A percentile compares a stretch with the other conserved stretches of the same genome.
These are phyloP conservation scores for Percina caprodes DNA, from an alignment of 2,113 vertebrate species.

Conservation along the genomic window DNA sequence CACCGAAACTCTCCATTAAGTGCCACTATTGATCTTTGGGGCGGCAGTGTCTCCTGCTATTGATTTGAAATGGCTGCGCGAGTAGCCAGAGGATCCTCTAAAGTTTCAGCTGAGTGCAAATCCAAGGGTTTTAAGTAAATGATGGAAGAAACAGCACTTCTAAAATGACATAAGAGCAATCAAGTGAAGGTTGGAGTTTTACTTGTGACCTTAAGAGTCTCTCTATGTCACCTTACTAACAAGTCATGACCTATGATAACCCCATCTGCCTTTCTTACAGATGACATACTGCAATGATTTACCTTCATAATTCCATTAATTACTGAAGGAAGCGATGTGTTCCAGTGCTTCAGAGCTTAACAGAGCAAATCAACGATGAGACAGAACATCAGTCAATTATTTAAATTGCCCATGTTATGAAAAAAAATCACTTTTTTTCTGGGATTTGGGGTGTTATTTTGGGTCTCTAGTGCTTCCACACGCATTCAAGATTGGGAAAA, in stretches of 20 bases:
- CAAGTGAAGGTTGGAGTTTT: slow-evolving; percentile 25
- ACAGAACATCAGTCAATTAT: background rate
- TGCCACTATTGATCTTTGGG: slow-evolving; percentile 64
- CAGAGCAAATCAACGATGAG: background rate
- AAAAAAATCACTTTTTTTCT: too few relatives aligned
- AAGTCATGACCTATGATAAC: background rate
- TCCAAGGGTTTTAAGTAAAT: slow-evolving; percentile 59
- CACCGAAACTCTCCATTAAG: slow-evolving; percentile 46
- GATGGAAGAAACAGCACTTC: slow-evolving; percentile 29
- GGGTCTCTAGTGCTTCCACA: too few relatives aligned
- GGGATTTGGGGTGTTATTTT: too few relatives aligned
- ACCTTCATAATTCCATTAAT: background rate
- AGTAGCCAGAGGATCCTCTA: slow-evolving; percentile 50
- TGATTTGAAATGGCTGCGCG: slow-evolving; percentile 49
- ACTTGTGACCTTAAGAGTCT: slow-evolving; percentile 36
- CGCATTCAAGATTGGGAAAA: too few relatives aligned
- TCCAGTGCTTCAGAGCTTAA: background rate
- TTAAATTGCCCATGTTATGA: too few relatives aligned
- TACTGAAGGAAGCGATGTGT: background rate
- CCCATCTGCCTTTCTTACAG: background rate
- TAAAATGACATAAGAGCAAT: slow-evolving; percentile 45
- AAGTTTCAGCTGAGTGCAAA: slow-evolving; percentile 71
- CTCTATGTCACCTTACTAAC: background rate
- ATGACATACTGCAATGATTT: background rate
- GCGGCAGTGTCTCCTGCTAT: slow-evolving; percentile 54